Evolutionary conservation across 2,113 vertebrate species (phyloP), one percentile per base, ranked within the genome.

Genomic region (Phocoena sinus): DNA sequence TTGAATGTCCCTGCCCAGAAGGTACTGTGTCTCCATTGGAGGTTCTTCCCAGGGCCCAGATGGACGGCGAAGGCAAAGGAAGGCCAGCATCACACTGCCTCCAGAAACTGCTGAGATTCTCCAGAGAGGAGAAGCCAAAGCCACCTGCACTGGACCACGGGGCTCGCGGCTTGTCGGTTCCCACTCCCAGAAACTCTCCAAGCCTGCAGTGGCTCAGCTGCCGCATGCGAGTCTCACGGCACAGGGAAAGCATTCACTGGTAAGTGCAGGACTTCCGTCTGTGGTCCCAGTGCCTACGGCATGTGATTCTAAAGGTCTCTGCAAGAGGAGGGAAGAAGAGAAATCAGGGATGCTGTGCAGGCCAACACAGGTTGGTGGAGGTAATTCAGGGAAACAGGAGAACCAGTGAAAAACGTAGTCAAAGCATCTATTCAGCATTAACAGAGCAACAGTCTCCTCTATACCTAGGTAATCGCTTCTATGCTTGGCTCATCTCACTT

Each of bases 401-500:
- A 87, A 56, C n/a, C 36, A 47, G 25, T n/a, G 17, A 47, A 38
- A 71, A 38, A 21, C 3, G 1, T 1, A 25, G 12, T 31, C 10
- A 44, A 36, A 84, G 18, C 56, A 41, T 17, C 47, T 36, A 4
- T 20, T 38, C 28, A 63, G 62, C 12, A 8, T n/a, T n/a, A n/a
- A n/a, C n/a, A n/a, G n/a, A n/a, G 7, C 20, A 58, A 58, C 20
- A 7, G 56, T 58, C 56, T 58, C 56, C 7, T 58, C 7, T 58
- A 58, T 21, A 58, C 56, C 56, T 21, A 21, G 56, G 31, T 18
- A 18, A n/a, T 26, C 53, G 77, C 20, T 50, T 47, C 50, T 33
- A 0, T 31, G 10, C 5, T 15, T 1, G 0, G 0, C 6, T 21
- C 28, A 47, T 9, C 23, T 2, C 14, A 47, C 56, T 26, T 31